A percentile compares a stretch with the other conserved stretches of the same genome.
Evolutionary conservation across 2,113 vertebrate genomes (phyloP).

Genomic region (Prionailurus bengalensis): DNA sequence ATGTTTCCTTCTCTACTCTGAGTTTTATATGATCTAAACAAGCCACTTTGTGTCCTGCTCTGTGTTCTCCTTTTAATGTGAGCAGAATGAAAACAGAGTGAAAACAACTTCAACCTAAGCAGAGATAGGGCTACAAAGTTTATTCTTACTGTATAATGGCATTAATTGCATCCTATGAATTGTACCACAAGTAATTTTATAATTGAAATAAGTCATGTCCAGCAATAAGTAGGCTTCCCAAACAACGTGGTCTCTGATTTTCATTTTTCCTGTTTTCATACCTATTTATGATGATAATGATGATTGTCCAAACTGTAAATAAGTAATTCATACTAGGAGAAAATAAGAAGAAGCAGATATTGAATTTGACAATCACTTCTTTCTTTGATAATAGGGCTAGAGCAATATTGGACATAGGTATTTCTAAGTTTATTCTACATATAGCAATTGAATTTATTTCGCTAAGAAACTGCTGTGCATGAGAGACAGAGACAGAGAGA

Average conservation of each 20-base stretch:
- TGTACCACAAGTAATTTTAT: not conserved
- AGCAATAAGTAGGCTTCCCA: not conserved
- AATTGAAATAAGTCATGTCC: not conserved
- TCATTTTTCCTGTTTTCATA: not conserved
- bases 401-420: not conserved
- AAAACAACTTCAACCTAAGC: not conserved
- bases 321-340: not conserved
- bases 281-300: not conserved
- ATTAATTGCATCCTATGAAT: not conserved
- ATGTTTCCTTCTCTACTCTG: not conserved
- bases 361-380: not conserved
- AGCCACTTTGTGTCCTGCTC: not conserved
- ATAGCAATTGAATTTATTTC: not conserved
- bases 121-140: not conserved
- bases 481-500: not conserved
- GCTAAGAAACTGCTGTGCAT: not conserved
- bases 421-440: not conserved
- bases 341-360: not conserved
- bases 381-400: not conserved
- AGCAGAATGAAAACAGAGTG: not conserved
- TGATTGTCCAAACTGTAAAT: not conserved
- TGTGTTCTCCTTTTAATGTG: not conserved
- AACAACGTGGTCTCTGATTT: not conserved
- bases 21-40: not conserved
- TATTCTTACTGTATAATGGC: not conserved